Percentiles rank a stretch among this genome's conserved stretches.
Conservation (phyloP, 2,113 vertebrate genomes). For the Xenopus tropicalis region DNA sequence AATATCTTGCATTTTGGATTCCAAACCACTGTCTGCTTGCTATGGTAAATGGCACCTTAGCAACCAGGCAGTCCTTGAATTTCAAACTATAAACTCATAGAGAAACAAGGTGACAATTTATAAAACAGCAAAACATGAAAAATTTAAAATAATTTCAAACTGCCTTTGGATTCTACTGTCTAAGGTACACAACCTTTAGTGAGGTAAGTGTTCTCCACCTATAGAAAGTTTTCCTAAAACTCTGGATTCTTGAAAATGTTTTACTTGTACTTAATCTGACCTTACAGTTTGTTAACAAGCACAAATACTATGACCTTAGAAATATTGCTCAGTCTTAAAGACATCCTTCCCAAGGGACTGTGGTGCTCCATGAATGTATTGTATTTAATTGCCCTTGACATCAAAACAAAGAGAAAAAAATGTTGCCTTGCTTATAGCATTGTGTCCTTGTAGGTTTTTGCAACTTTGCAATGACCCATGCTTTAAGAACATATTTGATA, state of each 20-base stretch:
- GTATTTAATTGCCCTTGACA: constrained; percentile 7
- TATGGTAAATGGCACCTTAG: too few relatives aligned
- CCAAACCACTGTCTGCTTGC: too few relatives aligned
- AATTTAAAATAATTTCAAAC: too few relatives aligned
- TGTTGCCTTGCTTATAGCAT: not conserved
- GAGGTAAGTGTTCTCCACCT: not conserved
- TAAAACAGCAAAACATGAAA: too few relatives aligned
- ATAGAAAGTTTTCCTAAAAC: not conserved
- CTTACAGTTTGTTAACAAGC: not conserved
- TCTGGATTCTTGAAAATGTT: not conserved
- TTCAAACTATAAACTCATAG: too few relatives aligned
- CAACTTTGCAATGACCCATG: not conserved
- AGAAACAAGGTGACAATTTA: too few relatives aligned
- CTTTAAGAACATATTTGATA: constrained; percentile 51
- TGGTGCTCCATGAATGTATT: not conserved
- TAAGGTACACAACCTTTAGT: too few relatives aligned
- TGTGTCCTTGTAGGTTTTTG: not conserved
- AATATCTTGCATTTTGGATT: too few relatives aligned
- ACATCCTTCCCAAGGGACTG: too few relatives aligned
- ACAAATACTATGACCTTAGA: not conserved
- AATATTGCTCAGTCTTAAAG: not conserved
- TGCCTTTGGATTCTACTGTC: too few relatives aligned
- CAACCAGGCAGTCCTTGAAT: too few relatives aligned
- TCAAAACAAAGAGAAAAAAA: not conserved
- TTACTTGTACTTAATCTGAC: not conserved